Evolutionary conservation across 2,113 vertebrate genomes (phyloP).

Genomic region (Xerus inauris): DNA sequence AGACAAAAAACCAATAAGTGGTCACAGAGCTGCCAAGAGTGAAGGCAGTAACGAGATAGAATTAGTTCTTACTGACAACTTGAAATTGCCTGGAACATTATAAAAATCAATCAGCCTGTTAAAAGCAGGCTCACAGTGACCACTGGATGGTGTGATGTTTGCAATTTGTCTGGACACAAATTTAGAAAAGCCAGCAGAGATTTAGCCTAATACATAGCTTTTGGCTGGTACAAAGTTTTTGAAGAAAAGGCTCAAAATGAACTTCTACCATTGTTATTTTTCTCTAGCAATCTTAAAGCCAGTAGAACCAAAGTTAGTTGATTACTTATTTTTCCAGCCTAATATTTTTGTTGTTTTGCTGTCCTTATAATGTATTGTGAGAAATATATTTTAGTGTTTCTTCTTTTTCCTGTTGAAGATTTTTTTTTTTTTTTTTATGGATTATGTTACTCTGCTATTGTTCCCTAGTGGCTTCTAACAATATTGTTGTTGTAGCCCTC

Average conservation of each 20-base stretch:
- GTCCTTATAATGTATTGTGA: background rate
- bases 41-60: conserved; percentile 74
- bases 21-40: conserved; percentile 76
- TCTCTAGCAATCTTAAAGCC: conserved; percentile 40
- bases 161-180: conserved; percentile 77
- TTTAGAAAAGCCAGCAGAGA: conserved; percentile 71
- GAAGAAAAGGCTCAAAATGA: conserved; percentile 63
- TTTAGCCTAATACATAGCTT: conserved; percentile 62
- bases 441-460: conserved; percentile 1
- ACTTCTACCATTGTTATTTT: conserved; percentile 12
- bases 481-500: background rate
- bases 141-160: conserved; percentile 75
- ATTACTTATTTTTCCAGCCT: conserved; percentile 36
- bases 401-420: background rate
- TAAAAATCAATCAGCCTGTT: conserved; percentile 83
- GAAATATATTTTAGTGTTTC: background rate
- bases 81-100: conserved; percentile 79
- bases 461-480: background rate
- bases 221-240: conserved; percentile 58
- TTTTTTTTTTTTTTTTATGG: background rate
- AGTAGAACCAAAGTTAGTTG: conserved; percentile 50
- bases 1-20: conserved; percentile 73
- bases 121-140: conserved; percentile 79
- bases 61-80: conserved; percentile 83
- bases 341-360: conserved; percentile 33